Conservation (phyloP, 2,113 vertebrate species). For the Sciurus niger region DNA sequence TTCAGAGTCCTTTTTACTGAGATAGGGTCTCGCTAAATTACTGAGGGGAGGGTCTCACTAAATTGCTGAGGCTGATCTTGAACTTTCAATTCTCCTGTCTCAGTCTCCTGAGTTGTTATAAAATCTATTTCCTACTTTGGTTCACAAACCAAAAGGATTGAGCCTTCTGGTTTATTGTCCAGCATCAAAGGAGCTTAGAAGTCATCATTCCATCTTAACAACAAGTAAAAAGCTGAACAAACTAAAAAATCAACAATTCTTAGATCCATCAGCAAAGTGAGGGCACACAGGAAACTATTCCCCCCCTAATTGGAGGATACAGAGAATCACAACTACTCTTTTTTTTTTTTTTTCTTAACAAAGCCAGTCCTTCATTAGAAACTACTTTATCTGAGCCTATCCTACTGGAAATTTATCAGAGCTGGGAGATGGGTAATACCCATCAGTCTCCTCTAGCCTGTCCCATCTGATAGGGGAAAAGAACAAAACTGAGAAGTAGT, state of each 20-base stretch:
- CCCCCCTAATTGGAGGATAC: background rate
- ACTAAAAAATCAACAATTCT: background rate
- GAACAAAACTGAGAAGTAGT: background rate
- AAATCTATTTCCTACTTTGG: slow-evolving; percentile 10
- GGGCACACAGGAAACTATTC: background rate
- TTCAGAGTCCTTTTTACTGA: background rate
- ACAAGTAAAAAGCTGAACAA: slow-evolving; percentile 15
- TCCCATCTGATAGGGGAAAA: background rate
- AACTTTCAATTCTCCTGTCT: background rate
- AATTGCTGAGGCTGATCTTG: background rate
- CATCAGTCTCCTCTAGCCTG: background rate
- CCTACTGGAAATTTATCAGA: background rate
- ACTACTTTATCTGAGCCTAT: background rate
- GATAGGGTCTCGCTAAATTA: too few relatives aligned
- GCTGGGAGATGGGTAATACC: background rate
- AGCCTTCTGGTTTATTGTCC: background rate
- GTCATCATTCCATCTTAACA: background rate
- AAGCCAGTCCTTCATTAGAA: background rate
- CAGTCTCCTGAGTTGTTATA: background rate
- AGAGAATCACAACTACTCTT: background rate
- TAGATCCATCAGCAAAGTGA: background rate
- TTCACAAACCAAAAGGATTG: background rate
- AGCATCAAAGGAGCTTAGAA: background rate
- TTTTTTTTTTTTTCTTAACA: background rate
- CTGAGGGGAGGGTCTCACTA: background rate